These are phyloP conservation scores for Girardinus metallicus DNA, from an alignment of 2,797 vertebrate species.

Conservation along the genomic window DNA sequence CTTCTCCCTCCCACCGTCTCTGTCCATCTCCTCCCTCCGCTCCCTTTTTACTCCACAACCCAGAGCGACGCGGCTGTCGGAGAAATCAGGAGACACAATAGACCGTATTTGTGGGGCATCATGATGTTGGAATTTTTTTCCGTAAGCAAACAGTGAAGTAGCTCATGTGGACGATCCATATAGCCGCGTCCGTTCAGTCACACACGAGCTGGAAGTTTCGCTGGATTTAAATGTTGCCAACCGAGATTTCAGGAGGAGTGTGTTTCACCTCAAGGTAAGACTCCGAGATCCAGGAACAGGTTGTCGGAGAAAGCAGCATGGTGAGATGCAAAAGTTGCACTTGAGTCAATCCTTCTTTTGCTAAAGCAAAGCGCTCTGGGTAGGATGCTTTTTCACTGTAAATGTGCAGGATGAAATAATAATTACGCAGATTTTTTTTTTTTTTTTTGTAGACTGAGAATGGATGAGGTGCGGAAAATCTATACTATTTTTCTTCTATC, in stretches of 20 bases:
- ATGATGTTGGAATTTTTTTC: conserved; percentile 70
- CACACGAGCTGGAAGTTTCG: conserved; percentile 51
- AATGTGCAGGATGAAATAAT: not conserved
- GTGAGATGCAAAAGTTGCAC: not conserved
- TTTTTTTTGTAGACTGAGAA: not conserved
- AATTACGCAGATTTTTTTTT: not conserved
- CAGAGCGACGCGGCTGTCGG: conserved; percentile 62
- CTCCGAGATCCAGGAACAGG: conserved; percentile 49
- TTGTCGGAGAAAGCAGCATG: conserved; percentile 33
- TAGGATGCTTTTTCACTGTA: not conserved
- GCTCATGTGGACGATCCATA: conserved; percentile 47
- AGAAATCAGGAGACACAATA: conserved; percentile 70
- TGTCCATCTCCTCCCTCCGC: conserved; percentile 77
- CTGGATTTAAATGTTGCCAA: conserved; percentile 84
- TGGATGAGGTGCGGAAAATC: not conserved
- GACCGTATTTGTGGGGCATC: conserved; percentile 64
- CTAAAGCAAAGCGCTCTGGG: not conserved
- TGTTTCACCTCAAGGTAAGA: conserved; percentile 86
- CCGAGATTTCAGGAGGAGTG: conserved; percentile 85
- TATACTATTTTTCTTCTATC: not conserved
- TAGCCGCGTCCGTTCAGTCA: conserved; percentile 43
- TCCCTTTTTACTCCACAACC: conserved; percentile 75
- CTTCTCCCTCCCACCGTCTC: conserved; percentile 70
- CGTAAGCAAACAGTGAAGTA: conserved; percentile 57
- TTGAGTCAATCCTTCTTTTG: conserved; percentile 6